A percentile compares a stretch with the other conserved stretches of the same genome.
phyloP scores from a whole-genome alignment of 2,888 invertebrate species.

The Noctuana brunneofusca region DNA sequence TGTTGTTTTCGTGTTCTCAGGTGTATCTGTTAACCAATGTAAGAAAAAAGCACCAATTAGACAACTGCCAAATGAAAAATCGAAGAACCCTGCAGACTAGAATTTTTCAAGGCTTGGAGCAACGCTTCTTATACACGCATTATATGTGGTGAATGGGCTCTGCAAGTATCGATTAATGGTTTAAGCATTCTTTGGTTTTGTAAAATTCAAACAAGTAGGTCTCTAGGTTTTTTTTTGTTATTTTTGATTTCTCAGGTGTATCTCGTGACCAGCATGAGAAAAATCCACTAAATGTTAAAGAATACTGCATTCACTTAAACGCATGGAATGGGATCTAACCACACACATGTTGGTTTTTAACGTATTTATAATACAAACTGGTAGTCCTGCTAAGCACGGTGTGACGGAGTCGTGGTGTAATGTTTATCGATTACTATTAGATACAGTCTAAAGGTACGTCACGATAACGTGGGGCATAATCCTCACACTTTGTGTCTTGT shows the following conservation, averaged over 20 bases:
- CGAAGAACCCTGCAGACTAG: not conserved
- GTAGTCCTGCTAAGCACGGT: not conserved
- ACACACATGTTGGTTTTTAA: no score
- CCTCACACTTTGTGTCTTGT: not conserved
- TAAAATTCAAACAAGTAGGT: not conserved
- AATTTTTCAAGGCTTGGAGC: not conserved
- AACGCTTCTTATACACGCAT: not conserved
- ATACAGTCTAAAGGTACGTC: no score
- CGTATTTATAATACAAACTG: no score
- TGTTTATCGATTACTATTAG: no score
- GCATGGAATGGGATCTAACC: not conserved
- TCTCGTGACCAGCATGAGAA: not conserved
- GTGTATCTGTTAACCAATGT: not conserved
- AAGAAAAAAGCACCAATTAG: not conserved
- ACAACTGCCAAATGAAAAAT: not conserved
- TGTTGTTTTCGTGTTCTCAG: not conserved
- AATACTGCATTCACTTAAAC: not conserved
- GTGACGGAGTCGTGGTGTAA: not conserved
- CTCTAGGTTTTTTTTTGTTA: not conserved
- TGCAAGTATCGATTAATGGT: not conserved
- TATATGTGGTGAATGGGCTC: not conserved
- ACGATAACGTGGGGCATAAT: not conserved
- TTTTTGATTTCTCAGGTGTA: not conserved
- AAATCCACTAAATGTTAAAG: not conserved
- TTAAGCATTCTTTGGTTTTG: no score